Evolutionary conservation across 53 echinoderm and acorn worm species (phyloP).

Genomic region (Stichopus horrens): DNA sequence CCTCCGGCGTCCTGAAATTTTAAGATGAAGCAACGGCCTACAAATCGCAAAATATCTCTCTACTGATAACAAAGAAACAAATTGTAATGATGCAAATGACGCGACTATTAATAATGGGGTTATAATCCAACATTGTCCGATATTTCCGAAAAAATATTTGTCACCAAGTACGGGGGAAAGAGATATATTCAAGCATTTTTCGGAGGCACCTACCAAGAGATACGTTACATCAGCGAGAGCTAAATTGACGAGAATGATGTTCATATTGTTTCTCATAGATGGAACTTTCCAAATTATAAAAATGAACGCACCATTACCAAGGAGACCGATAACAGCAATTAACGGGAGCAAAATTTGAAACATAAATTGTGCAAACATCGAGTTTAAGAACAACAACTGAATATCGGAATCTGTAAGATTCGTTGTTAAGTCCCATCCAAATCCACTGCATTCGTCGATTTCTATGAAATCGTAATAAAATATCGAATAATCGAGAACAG

Average conservation of each 20-base stretch:
- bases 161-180: background rate
- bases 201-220: background rate
- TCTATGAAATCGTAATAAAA: background rate
- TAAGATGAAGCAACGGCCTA: background rate
- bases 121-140: conserved; percentile 11
- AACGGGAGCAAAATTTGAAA: background rate
- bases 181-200: background rate
- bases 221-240: conserved; percentile 48
- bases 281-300: conserved; percentile 17
- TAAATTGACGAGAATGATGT: conserved; percentile 51
- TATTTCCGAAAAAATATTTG: background rate
- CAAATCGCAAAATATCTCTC: conserved; percentile 10
- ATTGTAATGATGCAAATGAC: background rate
- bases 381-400: background rate
- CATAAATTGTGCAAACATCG: background rate
- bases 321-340: conserved; percentile 9
- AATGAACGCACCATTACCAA: conserved; percentile 14
- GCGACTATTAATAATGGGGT: background rate
- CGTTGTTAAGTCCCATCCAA: conserved; percentile 5
- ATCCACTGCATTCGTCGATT: background rate
- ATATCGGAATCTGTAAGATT: background rate
- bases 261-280: conserved; percentile 34
- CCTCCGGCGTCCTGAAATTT: background rate
- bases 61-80: conserved; percentile 7
- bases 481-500: background rate